Evolutionary conservation across 1,140 invertebrate genomes (phyloP), one percentile per base, ranked within the genome.

Genomic region (Chlorops oryzae): DNA sequence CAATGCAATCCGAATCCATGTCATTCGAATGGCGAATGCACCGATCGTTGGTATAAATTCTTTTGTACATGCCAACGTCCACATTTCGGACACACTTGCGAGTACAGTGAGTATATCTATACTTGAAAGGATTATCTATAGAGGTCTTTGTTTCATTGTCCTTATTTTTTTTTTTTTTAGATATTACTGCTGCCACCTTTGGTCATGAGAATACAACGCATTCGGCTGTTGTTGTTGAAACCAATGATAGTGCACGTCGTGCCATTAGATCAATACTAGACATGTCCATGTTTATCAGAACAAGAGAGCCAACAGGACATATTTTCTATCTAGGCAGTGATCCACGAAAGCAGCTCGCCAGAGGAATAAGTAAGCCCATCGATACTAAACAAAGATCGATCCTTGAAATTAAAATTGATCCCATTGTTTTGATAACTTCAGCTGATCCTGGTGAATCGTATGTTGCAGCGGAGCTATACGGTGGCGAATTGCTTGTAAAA

Each of bases 221-320:
- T 58, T 85, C 85, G 53, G 74, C 77, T n/a, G 78, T 86, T 50
- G 87, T 87, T 13, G 89, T 92, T 10, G 74, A 73, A 32, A 85
- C 90, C 15, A 75, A 78, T 1, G 81, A 83, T 51, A 68, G 75
- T 27, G 83, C 86, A 2, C 79, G 83, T 21, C 72, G 81, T 23
- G 80, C 82, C 1, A 84, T 93, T 28, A 78, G 84, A 47, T 83
- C 80, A 23, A 84, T 88, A 38, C 81, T 94, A 22, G 89, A 95
- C 65, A 86, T 96, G 34, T 93, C 90, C 2, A 92, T 97, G 84
- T 92, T 96, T 67, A 83, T 96, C 38, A 77, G 89, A 24, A 96
- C 93, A 0, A 77, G 91, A 35, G 83, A 94, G 68, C 75, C 81
- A 3, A 77, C 80, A 3, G 92, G 92, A 2, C 83, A 90, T 54